These are phyloP conservation scores for Anoplolepis gracilipes DNA, from an alignment of 1,140 invertebrate species.

Conservation along the genomic window DNA sequence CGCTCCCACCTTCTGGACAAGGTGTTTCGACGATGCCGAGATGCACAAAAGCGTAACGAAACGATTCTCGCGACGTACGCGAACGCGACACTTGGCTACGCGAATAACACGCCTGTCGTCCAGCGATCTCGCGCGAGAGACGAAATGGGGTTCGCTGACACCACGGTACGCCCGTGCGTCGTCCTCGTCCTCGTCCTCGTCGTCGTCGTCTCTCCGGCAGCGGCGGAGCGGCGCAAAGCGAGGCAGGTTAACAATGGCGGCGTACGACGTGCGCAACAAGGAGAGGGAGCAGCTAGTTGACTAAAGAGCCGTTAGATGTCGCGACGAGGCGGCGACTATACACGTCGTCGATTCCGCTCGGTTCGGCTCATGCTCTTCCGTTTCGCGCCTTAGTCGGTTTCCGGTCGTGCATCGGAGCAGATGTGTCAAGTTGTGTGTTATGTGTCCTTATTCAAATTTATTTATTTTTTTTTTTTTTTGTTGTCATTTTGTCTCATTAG, in stretches of 20 bases:
- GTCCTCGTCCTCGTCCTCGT: conserved; percentile 18
- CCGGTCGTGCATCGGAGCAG: too few relatives aligned
- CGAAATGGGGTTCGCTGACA: conserved; percentile 22
- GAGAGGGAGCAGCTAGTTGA: neutral
- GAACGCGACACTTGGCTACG: neutral
- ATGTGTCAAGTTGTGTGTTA: too few relatives aligned
- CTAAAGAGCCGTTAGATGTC: conserved; percentile 20
- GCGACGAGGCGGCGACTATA: neutral
- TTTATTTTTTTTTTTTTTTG: too few relatives aligned
- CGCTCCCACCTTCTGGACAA: conserved; percentile 26
- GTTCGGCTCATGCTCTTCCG: too few relatives aligned
- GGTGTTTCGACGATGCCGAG: conserved; percentile 30
- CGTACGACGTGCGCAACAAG: conserved; percentile 22
- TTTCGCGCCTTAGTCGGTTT: too few relatives aligned
- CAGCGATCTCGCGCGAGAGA: conserved; percentile 3
- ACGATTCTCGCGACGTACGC: conserved; percentile 1
- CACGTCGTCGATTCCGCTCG: neutral
- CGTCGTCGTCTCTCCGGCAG: conserved; percentile 8
- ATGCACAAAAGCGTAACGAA: conserved; percentile 29
- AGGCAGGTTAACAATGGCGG: conserved; percentile 45
- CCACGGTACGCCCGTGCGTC: conserved; percentile 27
- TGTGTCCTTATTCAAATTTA: too few relatives aligned
- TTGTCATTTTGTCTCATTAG: too few relatives aligned
- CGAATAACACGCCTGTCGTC: neutral
- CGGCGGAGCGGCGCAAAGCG: conserved; percentile 5